A percentile compares a stretch with the other conserved stretches of the same genome.
Conservation (phyloP, 2,113 vertebrate species). For the Zosterops pallidus region DNA sequence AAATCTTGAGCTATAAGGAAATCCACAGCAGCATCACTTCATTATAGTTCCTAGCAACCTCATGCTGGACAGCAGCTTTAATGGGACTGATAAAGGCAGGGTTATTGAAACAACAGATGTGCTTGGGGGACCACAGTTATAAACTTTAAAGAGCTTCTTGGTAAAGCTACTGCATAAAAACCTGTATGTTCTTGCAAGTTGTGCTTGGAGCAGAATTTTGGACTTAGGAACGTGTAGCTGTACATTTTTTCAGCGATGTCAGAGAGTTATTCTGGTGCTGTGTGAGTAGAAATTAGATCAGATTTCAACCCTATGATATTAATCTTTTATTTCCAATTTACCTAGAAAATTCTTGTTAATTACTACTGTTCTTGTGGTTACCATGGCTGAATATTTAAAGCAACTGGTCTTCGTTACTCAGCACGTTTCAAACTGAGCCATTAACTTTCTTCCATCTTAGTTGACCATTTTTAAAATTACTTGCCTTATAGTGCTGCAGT, state of each 20-base stretch:
- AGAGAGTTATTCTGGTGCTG: neutral
- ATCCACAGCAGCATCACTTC: slow-evolving; percentile 33
- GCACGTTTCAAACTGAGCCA: neutral
- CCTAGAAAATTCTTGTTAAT: neutral
- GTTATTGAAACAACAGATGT: slow-evolving; percentile 3
- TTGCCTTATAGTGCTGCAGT: neutral
- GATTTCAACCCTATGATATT: neutral
- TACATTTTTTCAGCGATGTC: neutral
- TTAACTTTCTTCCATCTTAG: neutral
- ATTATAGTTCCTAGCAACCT: slow-evolving; percentile 20
- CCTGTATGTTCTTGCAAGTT: neutral
- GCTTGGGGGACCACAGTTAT: neutral
- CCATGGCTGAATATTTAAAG: neutral
- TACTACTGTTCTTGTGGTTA: neutral
- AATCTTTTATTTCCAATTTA: neutral
- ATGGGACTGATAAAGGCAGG: slow-evolving; percentile 20
- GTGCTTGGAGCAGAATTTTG: neutral
- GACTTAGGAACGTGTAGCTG: neutral
- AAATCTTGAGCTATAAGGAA: slow-evolving; percentile 47
- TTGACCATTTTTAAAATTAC: neutral
- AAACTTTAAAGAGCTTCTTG: neutral
- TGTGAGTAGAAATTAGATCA: neutral
- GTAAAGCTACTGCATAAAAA: neutral
- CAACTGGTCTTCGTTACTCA: neutral
- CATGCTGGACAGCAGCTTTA: slow-evolving; percentile 49